phyloP scores from a whole-genome alignment of 2,888 invertebrate genomes.

The Leptinotarsa peninsularis region DNA sequence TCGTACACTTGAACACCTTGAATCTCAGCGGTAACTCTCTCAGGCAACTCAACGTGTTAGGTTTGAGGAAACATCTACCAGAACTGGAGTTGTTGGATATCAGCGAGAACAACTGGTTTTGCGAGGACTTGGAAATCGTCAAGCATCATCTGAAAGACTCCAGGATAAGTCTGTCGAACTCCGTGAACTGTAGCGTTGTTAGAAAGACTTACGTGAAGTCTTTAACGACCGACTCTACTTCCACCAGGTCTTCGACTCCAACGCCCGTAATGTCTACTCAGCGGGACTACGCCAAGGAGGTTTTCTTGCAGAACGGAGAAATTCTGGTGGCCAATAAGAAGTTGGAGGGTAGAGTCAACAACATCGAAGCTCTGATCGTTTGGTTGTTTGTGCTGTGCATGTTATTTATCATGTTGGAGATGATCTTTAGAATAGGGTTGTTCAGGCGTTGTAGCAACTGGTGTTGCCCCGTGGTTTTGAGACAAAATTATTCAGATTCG shows the following conservation, averaged over 20 bases:
- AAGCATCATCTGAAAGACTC: slow-evolving; percentile 43
- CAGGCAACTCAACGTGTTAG: slow-evolving; percentile 46
- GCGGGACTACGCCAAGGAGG: slow-evolving; percentile 8
- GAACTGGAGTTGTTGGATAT: slow-evolving; percentile 50
- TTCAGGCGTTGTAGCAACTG: slow-evolving; percentile 14
- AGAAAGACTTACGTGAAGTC: slow-evolving; percentile 12
- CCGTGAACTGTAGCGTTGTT: slow-evolving; percentile 27
- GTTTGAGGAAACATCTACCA: slow-evolving; percentile 44
- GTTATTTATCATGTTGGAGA: slow-evolving; percentile 4
- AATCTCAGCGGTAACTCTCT: slow-evolving; percentile 54
- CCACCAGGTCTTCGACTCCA: slow-evolving; percentile 4
- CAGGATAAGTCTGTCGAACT: slow-evolving; percentile 33
- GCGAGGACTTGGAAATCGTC: slow-evolving; percentile 49
- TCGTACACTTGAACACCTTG: slow-evolving; percentile 46
- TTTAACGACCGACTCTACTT: slow-evolving; percentile 1
- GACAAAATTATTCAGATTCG: slow-evolving; percentile 29
- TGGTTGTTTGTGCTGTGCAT: slow-evolving; percentile 27
- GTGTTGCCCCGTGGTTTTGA: background rate
- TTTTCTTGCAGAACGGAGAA: slow-evolving; percentile 30
- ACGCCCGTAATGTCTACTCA: background rate
- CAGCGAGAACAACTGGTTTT: slow-evolving; percentile 53
- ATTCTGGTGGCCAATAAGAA: slow-evolving; percentile 29
- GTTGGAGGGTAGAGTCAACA: slow-evolving; percentile 19
- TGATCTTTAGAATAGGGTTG: slow-evolving; percentile 10
- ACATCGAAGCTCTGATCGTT: slow-evolving; percentile 26